phyloP scores from a whole-genome alignment of 2,797 vertebrate species.

The Novumbra hubbsi region DNA sequence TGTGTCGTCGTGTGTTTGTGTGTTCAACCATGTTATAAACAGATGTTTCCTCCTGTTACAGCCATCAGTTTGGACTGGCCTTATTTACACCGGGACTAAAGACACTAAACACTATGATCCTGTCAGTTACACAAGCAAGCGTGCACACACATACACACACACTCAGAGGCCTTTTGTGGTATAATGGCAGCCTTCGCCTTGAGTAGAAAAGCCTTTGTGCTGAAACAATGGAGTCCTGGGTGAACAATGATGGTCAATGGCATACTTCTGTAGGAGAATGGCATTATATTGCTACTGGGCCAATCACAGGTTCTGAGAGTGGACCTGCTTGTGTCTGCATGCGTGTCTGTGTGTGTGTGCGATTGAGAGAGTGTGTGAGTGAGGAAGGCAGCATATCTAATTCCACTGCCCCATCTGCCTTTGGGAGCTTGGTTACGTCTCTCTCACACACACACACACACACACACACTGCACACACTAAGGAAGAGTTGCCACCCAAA shows the following conservation, averaged over 20 bases:
- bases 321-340: constrained; percentile 21
- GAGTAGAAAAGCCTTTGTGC: constrained; percentile 63
- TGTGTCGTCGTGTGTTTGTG: neutral
- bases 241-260: constrained; percentile 64
- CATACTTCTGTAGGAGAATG: constrained; percentile 55
- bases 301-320: constrained; percentile 48
- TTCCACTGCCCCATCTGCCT: constrained; percentile 55
- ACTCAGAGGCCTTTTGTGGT: constrained; percentile 59
- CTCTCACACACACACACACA: constrained; percentile 29
- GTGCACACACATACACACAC: neutral
- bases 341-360: constrained; percentile 20
- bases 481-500: no score
- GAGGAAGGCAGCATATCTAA: constrained; percentile 25
- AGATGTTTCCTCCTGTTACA: constrained; percentile 63
- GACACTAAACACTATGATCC: constrained; percentile 38
- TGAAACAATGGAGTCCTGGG: constrained; percentile 66
- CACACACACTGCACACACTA: constrained; percentile 13
- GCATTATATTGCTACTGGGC: constrained; percentile 54
- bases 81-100: constrained; percentile 48
- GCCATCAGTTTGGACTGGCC: constrained; percentile 28
- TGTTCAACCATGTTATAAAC: constrained; percentile 27
- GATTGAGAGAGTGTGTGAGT: constrained; percentile 27
- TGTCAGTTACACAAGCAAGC: constrained; percentile 6
- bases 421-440: constrained; percentile 24
- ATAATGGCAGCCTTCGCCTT: constrained; percentile 62